Base-by-base conservation (phyloP, 23 tunicate species). In the Corella eumyota region DNA sequence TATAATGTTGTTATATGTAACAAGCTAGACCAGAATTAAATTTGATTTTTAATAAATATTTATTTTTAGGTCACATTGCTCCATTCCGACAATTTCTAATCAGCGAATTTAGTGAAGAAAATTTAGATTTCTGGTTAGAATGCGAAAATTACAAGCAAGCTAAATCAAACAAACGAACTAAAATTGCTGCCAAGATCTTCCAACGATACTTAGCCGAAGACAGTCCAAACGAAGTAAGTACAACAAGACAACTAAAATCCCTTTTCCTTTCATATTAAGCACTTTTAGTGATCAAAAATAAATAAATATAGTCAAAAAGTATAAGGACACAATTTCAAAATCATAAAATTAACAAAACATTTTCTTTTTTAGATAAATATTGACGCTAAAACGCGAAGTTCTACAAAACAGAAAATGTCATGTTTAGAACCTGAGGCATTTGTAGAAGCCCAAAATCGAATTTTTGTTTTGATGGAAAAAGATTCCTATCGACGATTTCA, bases 401-500 rank as follows among this genome's bases (percentile, higher is more conserved):
- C 58, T 40, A 76, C 74, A 7, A 44, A 76, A 32, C 52, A 58
- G 26, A 48, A 62, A 37, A 48, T 76, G 23, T 48, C 50, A 1
- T 47, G 40, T 1, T 35, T 61, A 6, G 58, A 36, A 32, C 44
- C 58, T 24, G 51, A 56, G 0, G 59, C 52, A 3, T 76, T 76
- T 27, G 68, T 19, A 5, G 65, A 57, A 7, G 67, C 83, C 24
- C 83, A 76, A 33, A 47, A 67, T 17, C 38, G 58, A 11, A 76
- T 76, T 2, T 76, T 68, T 28, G 34, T 30, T 6, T 61, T 76
- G 0, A 76, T 76, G 83, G 35, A 58, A 46, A 50, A 49, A 23
- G 83, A 76, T 35, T 67, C 83, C 40, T 76, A 67, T 60, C 67
- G 83, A n/a, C 44, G 83, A 46, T 76, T 76, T 61, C 65, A 60